Base-by-base conservation (phyloP, 2,888 invertebrate genomes). In the Microplitis manilae region DNA sequence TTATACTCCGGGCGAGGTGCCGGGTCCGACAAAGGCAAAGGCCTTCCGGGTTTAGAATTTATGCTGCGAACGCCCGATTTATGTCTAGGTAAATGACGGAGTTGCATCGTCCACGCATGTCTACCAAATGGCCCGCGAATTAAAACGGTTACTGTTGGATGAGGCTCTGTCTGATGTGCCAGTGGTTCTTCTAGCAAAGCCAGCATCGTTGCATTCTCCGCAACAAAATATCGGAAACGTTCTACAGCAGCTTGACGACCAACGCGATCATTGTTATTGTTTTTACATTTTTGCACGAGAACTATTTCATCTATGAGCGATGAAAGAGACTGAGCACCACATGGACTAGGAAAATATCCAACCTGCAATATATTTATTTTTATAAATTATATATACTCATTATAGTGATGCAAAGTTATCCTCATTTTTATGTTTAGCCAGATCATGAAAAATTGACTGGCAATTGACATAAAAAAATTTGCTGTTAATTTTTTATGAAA, bases 41-140 rank as follows among this genome's bases (percentile, higher is more conserved):
- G 96, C 70, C 96, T 91, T 71, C 94, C 94, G 20, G 93, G 90
- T 82, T 93, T 94, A 0, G 92, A 92, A 38, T 92, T 91, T 81
- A 93, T 92, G 62, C 92, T 92, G 86, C 94, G 93, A 0, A 92
- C 92, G 8, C 95, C 94, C 2, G 94, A 94, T 85, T 96, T 95
- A 86, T 95, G 94, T 61, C 97, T 93, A 0, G 98, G 97, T 78
- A 97, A 92, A 88, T 98, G 97, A 61, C 98, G 93, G 75, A 96
- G 91, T 86, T 96, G 95, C 93, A 97, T 93, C 7, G 96, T 96
- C 98, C 98, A 99, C 20, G 97, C 97, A 91, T 97, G 96, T 5
- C 98, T 94, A 0, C 98, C 98, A 91, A 97, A 98, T 0, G 97
- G 96, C 76, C 97, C 96, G 1, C 98, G 93, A 80, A 98, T 95